Base-by-base conservation (phyloP, 1,140 invertebrate species). In the Atopsyche davidsoni region DNA sequence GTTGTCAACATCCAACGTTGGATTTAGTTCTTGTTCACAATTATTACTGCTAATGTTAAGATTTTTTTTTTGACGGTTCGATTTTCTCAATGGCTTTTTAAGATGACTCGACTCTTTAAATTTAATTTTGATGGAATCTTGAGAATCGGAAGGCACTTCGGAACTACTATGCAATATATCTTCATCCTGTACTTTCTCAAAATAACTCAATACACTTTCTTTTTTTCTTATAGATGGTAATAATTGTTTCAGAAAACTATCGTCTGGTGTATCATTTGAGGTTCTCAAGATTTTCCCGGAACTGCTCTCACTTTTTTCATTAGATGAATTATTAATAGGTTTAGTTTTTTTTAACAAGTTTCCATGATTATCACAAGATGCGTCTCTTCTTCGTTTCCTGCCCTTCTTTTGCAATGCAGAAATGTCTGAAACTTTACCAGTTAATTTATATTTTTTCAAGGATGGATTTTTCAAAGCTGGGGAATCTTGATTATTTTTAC, bases 151-250 rank as follows among this genome's bases (percentile, higher is more conserved):
- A 31, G n/a, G n/a, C n/a, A n/a, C n/a, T n/a, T n/a, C n/a, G n/a
- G n/a, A n/a, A n/a, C n/a, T n/a, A n/a, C n/a, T n/a, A n/a, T n/a
- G n/a, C n/a, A n/a, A n/a, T n/a, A n/a, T n/a, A n/a, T n/a, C 3
- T 19, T 57, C 57, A 57, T 67, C 69, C 24, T 64, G 55, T 34
- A 67, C 35, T 62, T 68, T 70, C 46, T 70, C 62, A 60, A 78
- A 78, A 62, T 79, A 79, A 46, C 70, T 68, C n/a, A 78, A 56
- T 57, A 79, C 66, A 49, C 75, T 77, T 60, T 77, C 75, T 17
- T 72, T 73, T 57, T 78, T 78, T 55, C 69, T 76, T 6, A 76
- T 62, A 21, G 77, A 76, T 40, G 76, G 76, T 2, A 71, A 75
- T 13, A 78, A 57, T 38, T 65, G 66, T 0, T 58, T 24, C 0